Percentiles rank a stretch among this genome's conserved stretches.
Conservation (phyloP, 2,113 vertebrate species). For the Xenopus tropicalis region UCB_Xtro_10.0 CM004443.2:156791001-156791500, state of each 20-base stretch:
- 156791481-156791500: not conserved
- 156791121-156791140: conserved; percentile 12
- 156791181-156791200: conserved; percentile 22
- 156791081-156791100: conserved; percentile 45
- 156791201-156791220: conserved; percentile 13
- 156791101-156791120: conserved; percentile 17
- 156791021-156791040: conserved; percentile 3
- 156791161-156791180: not conserved
- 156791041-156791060: conserved; percentile 26
- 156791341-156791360: too few relatives aligned
- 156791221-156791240: conserved; percentile 4
- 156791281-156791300: too few relatives aligned
- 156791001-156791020: conserved; percentile 4
- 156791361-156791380: too few relatives aligned
- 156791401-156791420: too few relatives aligned
- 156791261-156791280: not conserved
- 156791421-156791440: too few relatives aligned
- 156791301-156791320: too few relatives aligned
- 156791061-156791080: conserved; percentile 22
- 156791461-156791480: not conserved
- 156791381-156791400: too few relatives aligned
- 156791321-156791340: too few relatives aligned
- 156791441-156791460: not conserved
- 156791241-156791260: not conserved
- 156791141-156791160: conserved; percentile 3